Base-by-base conservation (phyloP, 2,888 invertebrate species). In the Atrina japonica region DNA sequence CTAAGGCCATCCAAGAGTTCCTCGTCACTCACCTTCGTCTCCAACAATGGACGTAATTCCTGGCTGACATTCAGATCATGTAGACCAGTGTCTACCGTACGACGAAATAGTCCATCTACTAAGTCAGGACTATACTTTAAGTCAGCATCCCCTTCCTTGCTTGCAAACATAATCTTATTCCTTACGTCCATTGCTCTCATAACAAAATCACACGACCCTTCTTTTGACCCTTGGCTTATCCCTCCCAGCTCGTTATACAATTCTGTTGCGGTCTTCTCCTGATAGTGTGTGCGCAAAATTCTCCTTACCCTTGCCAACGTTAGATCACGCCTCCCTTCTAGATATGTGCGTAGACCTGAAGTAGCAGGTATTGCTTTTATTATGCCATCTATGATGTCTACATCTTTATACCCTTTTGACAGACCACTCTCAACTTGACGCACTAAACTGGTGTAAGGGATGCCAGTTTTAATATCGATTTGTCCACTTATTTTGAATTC, bases 181-280 rank as follows among this genome's bases (percentile, higher is more conserved):
- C 21, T 61, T 23, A 71, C 21, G 18, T 49, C 61, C 7, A 70
- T n/a, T 2, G 61, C 35, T 14, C 41, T 27, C 40, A 61, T 49
- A 3, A 71, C n/a, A 25, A 71, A 71, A 23, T 71, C 66, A 23
- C 49, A 21, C 27, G 66, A 52, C 14, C 45, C 40, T 14, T 61
- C 56, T 21, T 66, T 56, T 2, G 29, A 3, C 7, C 16, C 18
- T 52, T 73, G 73, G 6, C 59, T n/a, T 0, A 70, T 23, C 21
- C 58, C 47, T 47, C 66, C 45, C 5, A 73, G 49, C 45, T 70
- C 60, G 14, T 47, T 50, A 21, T 66, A 66, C 18, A 73, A 29
- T 27, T 73, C 73, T 25, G 73, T 61, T 14, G 61, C 61, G 0
- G 58, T 66, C 18, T 66, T 68, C 25, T 69, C 73, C 14, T 58